Evolutionary conservation across 2,797 vertebrate species (phyloP).

Genomic region (Amblyraja radiata): DNA sequence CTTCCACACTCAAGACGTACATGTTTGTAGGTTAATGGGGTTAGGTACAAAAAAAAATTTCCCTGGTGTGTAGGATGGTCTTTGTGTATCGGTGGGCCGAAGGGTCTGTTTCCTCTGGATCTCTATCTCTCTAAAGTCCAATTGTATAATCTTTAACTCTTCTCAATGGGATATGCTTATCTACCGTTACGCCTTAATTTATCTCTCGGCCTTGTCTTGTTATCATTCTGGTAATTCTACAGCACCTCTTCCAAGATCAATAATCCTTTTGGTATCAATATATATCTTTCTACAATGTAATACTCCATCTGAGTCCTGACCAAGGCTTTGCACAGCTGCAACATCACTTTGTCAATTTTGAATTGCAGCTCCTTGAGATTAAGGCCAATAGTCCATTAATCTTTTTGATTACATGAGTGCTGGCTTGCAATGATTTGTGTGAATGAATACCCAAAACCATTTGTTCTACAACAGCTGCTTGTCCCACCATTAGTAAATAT

Average conservation of each 20-base stretch:
- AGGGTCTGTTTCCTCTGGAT: too few relatives aligned
- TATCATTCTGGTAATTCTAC: too few relatives aligned
- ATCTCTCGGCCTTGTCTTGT: background rate
- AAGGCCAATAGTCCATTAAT: too few relatives aligned
- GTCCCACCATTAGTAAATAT: background rate
- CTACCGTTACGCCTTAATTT: background rate
- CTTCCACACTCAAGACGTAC: too few relatives aligned
- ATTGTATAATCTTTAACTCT: background rate
- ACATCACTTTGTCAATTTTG: background rate
- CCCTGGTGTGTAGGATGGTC: too few relatives aligned
- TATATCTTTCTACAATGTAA: background rate
- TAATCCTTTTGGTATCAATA: background rate
- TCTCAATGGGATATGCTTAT: background rate
- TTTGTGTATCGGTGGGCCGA: too few relatives aligned
- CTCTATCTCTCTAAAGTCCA: too few relatives aligned
- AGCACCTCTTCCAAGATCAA: background rate
- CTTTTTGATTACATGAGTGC: background rate
- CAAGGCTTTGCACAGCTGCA: background rate
- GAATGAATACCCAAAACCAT: background rate
- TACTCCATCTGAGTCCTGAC: background rate
- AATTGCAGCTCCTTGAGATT: background rate
- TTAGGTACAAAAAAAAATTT: too few relatives aligned
- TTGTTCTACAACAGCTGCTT: background rate
- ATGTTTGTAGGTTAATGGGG: too few relatives aligned
- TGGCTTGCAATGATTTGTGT: background rate